phyloP scores from a whole-genome alignment of 2,113 vertebrate species.

The Centropus unirufus region DNA sequence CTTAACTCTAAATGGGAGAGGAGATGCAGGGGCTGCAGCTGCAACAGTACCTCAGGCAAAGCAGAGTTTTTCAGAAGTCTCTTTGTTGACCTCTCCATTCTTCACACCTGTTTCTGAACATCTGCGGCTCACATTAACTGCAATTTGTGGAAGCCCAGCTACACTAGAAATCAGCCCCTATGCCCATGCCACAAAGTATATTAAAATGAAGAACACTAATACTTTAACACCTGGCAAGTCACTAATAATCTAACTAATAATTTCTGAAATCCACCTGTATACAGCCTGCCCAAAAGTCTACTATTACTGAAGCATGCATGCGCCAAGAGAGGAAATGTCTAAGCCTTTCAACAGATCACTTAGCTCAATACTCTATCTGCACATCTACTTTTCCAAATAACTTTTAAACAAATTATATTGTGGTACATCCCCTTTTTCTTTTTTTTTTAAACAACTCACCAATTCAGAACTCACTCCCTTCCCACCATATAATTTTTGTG shows the following conservation, averaged over 20 bases:
- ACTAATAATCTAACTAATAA: conserved; percentile 31
- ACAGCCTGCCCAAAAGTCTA: not conserved
- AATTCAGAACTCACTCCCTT: not conserved
- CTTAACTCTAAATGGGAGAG: not conserved
- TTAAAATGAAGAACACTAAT: not conserved
- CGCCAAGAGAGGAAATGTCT: not conserved
- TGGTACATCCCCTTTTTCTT: not conserved
- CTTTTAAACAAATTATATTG: not conserved
- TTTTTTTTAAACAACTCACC: not conserved
- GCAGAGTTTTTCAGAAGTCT: not conserved
- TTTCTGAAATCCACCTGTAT: conserved; percentile 20
- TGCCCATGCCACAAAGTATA: not conserved
- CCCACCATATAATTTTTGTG: not conserved
- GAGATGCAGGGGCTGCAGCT: not conserved
- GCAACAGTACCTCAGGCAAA: not conserved
- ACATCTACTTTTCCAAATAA: conserved; percentile 43
- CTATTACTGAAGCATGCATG: not conserved
- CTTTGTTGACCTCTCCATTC: not conserved
- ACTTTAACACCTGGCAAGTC: conserved; percentile 9
- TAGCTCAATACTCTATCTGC: conserved; percentile 2
- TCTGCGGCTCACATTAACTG: conserved; percentile 29
- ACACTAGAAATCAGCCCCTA: not conserved
- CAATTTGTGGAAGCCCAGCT: not conserved
- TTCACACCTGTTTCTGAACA: not conserved
- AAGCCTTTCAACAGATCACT: not conserved